phyloP scores from a whole-genome alignment of 2,113 vertebrate genomes.

The Heterochromis multidens region DNA sequence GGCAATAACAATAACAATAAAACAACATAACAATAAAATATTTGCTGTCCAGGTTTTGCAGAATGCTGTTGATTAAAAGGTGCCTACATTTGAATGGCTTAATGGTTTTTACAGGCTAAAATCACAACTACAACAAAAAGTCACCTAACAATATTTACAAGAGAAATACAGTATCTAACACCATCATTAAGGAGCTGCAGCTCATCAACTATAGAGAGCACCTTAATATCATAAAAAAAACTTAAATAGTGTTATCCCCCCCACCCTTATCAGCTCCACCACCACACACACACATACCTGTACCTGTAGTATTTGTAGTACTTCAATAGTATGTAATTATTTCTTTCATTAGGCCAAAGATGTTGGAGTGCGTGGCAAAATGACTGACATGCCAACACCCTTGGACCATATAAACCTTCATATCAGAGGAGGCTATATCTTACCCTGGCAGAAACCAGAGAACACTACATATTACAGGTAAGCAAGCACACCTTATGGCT shows the following conservation, averaged over 20 bases:
- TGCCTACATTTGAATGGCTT: neutral
- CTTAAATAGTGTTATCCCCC: too few relatives aligned
- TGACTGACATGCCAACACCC: conserved; percentile 30
- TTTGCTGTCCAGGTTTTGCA: neutral
- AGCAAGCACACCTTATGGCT: neutral
- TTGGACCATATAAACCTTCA: conserved; percentile 65
- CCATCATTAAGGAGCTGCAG: neutral
- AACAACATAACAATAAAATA: neutral
- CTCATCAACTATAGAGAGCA: conserved; percentile 3
- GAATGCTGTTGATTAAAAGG: neutral
- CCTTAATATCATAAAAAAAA: conserved; percentile 5
- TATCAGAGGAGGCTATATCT: conserved; percentile 64
- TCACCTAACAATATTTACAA: neutral
- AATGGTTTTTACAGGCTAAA: neutral
- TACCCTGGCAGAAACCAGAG: conserved; percentile 66
- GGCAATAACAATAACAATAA: neutral
- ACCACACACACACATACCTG: neutral
- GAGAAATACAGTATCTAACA: neutral
- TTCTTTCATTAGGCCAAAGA: conserved; percentile 32
- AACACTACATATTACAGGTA: conserved; percentile 61
- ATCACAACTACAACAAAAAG: neutral
- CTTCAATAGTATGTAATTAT: neutral
- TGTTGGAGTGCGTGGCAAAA: conserved; percentile 18
- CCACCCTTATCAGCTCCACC: neutral
- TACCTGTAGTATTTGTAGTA: neutral